Base-by-base conservation (phyloP, 2,797 vertebrate species). In the Diglossa cyanea region DNA sequence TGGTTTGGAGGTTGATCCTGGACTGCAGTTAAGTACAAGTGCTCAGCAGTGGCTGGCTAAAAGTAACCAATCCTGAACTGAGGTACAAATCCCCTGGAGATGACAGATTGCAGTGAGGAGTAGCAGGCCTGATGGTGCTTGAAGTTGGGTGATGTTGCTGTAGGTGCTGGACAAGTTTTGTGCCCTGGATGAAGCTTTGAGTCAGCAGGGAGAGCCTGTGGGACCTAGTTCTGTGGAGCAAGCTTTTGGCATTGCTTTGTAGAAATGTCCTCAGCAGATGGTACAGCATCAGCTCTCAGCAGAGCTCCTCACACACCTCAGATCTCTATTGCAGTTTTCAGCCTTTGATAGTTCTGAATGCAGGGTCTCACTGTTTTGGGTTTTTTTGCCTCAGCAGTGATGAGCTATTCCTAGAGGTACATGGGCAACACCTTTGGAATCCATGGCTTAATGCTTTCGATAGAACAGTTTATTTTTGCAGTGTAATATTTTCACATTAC, bases 71-170 rank as follows among this genome's bases (percentile, higher is more conserved):
- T 33, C 35, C 50, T 61, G 53, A 88, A 19, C 15, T 19, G 25
- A 86, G 62, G 24, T 51, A 13, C 24, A 53, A 6, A 68, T 33
- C 39, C 39, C 0, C 0, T n/a, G 53, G 51, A 47, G 39, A 13
- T 51, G 39, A 11, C 37, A 9, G 33, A 26, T 24, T 44, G 71
- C 24, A 25, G 16, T 70, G 65, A 44, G 7, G 26, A 8, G 5
- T 37, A 50, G 37, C 12, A 47, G 42, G n/a, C 42, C 35, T 79
- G 39, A 21, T 53, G 30, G 24, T 78, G 58, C 33, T 30, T 70
- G 24, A 44, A 61, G 47, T 31, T 0, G 1, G 6, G 25, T 53
- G 57, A 45, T 0, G 3, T 25, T 40, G 25, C 51, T 70, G 50
- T 61, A 70, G 39, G 18, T 70, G 40, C 28, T 1, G 2, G 44